Conservation (phyloP, 2,888 invertebrate genomes). For the Leucania comma region DNA sequence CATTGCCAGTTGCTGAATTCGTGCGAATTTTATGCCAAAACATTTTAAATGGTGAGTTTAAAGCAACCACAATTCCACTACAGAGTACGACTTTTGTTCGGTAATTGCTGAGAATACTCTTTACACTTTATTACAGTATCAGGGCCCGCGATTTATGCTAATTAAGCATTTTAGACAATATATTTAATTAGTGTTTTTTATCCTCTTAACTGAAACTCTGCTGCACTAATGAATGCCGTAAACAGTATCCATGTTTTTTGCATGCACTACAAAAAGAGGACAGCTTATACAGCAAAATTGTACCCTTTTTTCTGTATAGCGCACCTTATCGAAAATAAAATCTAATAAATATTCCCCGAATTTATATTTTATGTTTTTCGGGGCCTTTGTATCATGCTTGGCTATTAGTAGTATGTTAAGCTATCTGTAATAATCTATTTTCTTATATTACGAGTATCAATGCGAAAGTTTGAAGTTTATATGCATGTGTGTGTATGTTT, state of each 20-base stretch:
- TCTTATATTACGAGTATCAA: too few relatives aligned
- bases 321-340: slow-evolving; percentile 19
- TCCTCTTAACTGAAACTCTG: slow-evolving; percentile 38
- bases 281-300: slow-evolving; percentile 35
- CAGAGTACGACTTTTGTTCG: slow-evolving; percentile 38
- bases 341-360: neutral
- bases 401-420: neutral
- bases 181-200: slow-evolving; percentile 42
- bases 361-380: neutral
- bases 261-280: slow-evolving; percentile 21
- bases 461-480: too few relatives aligned
- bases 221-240: slow-evolving; percentile 45
- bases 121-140: slow-evolving; percentile 30
- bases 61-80: slow-evolving; percentile 39
- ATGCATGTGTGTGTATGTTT: too few relatives aligned
- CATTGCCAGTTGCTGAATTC: slow-evolving; percentile 60
- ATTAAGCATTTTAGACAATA: slow-evolving; percentile 43
- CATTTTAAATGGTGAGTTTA: slow-evolving; percentile 52
- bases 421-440: neutral
- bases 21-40: slow-evolving; percentile 58
- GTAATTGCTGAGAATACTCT: slow-evolving; percentile 32
- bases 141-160: slow-evolving; percentile 40
- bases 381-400: neutral
- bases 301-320: slow-evolving; percentile 4
- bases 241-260: slow-evolving; percentile 40